phyloP scores from a whole-genome alignment of 30 jellyfish, hydroid and myxozoan genomes.

The Hydractinia symbiolongicarpus region DNA sequence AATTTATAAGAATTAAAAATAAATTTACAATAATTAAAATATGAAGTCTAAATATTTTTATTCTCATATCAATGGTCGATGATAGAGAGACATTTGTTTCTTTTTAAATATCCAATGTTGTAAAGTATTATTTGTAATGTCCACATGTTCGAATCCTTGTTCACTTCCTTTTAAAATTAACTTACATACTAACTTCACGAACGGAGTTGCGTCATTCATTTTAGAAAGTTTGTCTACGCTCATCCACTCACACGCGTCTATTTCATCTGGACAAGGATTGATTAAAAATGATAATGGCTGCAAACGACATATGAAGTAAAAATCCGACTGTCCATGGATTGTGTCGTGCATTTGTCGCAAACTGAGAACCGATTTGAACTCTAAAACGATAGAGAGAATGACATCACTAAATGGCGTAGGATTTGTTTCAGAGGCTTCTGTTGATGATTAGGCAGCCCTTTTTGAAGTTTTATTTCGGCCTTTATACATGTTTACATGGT shows the following conservation, averaged over 20 bases:
- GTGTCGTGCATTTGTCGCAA: constrained; percentile 83
- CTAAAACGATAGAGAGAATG: constrained; percentile 17
- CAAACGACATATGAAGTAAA: constrained; percentile 87
- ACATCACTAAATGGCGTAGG: not conserved
- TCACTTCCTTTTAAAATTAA: constrained; percentile 39
- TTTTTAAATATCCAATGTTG: constrained; percentile 53
- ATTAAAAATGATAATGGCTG: constrained; percentile 59
- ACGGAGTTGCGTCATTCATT: constrained; percentile 66
- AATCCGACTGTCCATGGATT: constrained; percentile 75
- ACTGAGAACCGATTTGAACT: constrained; percentile 61
- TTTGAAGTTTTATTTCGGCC: not conserved
- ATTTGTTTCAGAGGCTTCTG: no score
- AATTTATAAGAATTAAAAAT: no score
- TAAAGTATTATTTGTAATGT: constrained; percentile 41
- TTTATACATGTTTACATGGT: no score
- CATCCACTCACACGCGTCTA: constrained; percentile 73
- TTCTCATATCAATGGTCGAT: not conserved
- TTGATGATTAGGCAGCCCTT: no score
- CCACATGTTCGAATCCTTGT: constrained; percentile 53
- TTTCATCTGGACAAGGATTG: constrained; percentile 59
- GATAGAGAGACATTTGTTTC: constrained; percentile 16
- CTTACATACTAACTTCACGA: constrained; percentile 56
- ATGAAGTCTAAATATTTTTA: not conserved
- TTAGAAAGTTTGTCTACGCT: constrained; percentile 34
- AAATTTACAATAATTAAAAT: no score